Evolutionary conservation across 2,113 vertebrate genomes (phyloP).

Genomic region (Heloderma charlesbogerti): DNA sequence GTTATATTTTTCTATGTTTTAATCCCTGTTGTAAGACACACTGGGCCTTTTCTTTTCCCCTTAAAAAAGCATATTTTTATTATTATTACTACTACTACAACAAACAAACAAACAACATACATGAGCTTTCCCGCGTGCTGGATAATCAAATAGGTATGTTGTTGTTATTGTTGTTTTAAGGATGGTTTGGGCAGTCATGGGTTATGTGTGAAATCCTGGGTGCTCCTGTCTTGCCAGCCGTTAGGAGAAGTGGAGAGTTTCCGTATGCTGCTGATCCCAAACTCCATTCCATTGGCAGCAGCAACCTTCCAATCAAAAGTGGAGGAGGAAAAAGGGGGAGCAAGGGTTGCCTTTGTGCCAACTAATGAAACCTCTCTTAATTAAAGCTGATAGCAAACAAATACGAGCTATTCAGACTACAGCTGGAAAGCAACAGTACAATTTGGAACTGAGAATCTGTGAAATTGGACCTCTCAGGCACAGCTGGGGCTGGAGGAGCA

Average conservation of each 20-base stretch:
- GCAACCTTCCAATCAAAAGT: background rate
- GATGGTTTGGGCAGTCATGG: background rate
- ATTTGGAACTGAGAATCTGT: constrained; percentile 75
- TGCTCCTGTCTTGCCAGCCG: fast-evolving
- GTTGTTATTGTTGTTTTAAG: no score
- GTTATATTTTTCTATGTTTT: no score
- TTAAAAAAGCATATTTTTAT: no score
- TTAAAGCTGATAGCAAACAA: constrained; percentile 76
- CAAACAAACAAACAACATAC: no score
- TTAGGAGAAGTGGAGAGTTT: background rate
- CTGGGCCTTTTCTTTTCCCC: no score
- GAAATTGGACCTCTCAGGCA: constrained; percentile 71
- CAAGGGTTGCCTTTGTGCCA: constrained; percentile 47
- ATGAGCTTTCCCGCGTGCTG: background rate
- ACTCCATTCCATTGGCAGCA: fast-evolving
- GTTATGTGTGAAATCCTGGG: background rate
- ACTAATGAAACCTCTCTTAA: constrained; percentile 71
- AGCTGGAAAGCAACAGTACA: constrained; percentile 66
- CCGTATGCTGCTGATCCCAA: background rate
- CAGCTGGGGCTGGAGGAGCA: constrained; percentile 71
- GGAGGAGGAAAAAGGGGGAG: constrained; percentile 29
- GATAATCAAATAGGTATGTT: no score
- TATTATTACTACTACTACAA: no score
- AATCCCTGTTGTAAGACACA: no score
- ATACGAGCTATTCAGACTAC: constrained; percentile 40